These are phyloP conservation scores for Anguilla marmorata DNA, from an alignment of 2,797 vertebrate species.

Conservation along the genomic window DNA sequence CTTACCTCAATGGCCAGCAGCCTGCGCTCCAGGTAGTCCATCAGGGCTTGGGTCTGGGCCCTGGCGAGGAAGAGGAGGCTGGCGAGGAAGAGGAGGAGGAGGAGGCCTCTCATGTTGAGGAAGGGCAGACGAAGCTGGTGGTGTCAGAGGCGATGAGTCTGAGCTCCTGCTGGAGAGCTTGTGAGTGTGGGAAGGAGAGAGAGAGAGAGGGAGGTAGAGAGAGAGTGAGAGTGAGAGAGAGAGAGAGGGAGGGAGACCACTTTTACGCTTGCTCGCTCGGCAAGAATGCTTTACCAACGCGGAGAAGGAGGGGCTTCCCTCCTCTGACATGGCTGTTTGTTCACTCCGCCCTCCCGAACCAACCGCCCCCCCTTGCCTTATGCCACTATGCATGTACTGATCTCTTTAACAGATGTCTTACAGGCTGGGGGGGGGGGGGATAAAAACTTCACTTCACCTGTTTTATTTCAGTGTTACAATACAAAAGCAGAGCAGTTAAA, in stretches of 20 bases:
- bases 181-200: conserved; percentile 24
- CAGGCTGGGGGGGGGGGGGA: background rate
- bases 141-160: background rate
- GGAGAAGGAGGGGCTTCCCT: conserved; percentile 73
- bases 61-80: conserved; percentile 66
- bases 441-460: background rate
- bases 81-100: conserved; percentile 65
- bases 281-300: conserved; percentile 79
- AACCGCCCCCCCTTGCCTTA: background rate
- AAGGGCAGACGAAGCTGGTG: conserved; percentile 37
- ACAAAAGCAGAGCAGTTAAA: background rate
- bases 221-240: background rate
- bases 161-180: conserved; percentile 31
- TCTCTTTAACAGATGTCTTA: background rate
- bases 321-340: conserved; percentile 49
- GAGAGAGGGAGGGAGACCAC: conserved; percentile 35
- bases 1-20: conserved; percentile 92
- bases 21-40: conserved; percentile 95
- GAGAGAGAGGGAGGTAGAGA: background rate
- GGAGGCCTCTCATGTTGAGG: conserved; percentile 66
- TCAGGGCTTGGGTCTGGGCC: conserved; percentile 84
- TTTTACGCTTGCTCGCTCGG: conserved; percentile 61
- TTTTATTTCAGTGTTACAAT: background rate
- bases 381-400: background rate
- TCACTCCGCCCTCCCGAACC: background rate